These are phyloP conservation scores for Campoplex capitator DNA, from an alignment of 2,888 invertebrate genomes.

Conservation along the genomic window DNA sequence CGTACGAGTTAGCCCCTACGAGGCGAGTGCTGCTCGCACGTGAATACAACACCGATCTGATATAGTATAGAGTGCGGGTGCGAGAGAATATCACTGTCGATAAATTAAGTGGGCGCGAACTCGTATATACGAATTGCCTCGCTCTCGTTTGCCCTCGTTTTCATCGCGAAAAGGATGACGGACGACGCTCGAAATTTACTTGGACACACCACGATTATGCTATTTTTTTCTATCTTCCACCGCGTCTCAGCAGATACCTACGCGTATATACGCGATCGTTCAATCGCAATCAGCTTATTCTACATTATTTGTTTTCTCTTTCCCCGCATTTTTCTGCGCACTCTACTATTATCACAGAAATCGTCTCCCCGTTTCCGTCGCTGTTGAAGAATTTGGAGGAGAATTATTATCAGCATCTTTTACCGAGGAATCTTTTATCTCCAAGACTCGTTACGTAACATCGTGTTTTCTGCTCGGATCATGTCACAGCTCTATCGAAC, in stretches of 20 bases:
- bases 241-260: not conserved
- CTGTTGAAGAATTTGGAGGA: conserved; percentile 1
- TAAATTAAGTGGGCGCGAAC: conserved; percentile 78
- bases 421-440: not conserved
- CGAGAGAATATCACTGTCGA: conserved; percentile 2
- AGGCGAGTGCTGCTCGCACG: conserved; percentile 31
- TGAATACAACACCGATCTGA: not conserved
- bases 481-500: not conserved
- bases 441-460: conserved; percentile 1
- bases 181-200: conserved; percentile 63
- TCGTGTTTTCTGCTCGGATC: conserved; percentile 7
- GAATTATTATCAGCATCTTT: conserved; percentile 9
- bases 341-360: not conserved
- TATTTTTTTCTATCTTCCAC: not conserved
- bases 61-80: not conserved
- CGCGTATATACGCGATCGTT: conserved; percentile 2
- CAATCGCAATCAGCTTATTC: conserved; percentile 7
- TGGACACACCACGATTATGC: conserved; percentile 22
- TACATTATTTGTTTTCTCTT: conserved; percentile 26
- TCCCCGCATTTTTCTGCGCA: not conserved
- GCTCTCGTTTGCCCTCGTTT: conserved; percentile 64
- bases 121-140: conserved; percentile 76
- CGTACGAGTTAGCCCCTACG: conserved; percentile 77
- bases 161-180: conserved; percentile 52
- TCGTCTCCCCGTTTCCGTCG: not conserved